Evolutionary conservation across 2,113 vertebrate species (phyloP), one percentile per base, ranked within the genome.

Genomic region (Columbina picui): DNA sequence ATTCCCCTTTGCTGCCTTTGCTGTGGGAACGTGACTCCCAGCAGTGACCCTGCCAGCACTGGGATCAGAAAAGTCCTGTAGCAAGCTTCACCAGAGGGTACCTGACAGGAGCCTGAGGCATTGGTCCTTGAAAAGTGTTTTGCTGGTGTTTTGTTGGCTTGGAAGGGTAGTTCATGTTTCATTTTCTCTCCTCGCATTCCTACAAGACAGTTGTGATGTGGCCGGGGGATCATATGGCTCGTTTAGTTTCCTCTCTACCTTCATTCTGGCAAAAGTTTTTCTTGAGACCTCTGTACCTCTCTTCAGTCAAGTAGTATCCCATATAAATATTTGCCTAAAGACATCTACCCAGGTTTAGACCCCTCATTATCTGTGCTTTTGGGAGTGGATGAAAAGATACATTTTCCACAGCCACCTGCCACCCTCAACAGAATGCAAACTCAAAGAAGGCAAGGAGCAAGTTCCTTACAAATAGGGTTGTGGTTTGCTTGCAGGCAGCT

Each of bases 101-200:
- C 30, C n/a, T 81, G 63, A 70, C 20, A 67, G 32, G 2, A 91
- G 4, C 9, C 34, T 39, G n/a, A 84, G 50, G 64, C 38, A 50
- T 13, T 6, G 1, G 9, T 61, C 75, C 56, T 64, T 67, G 52
- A 56, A 59, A 81, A 78, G 9, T 22, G 4, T 67, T 88, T 47
- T 68, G 19, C 8, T 83, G n/a, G 3, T 45, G 12, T 55, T 81
- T 78, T 52, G 9, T 30, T 87, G 56, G 9, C 52, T 43, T 63
- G 20, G 16, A 13, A 19, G 2, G 26, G 30, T 61, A 0, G 1
- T 45, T 84, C 7, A 4, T 1, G 1, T 45, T 84, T 89, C 32
- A 30, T 84, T 78, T 89, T 94, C 43, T 68, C 14, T 77, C 16
- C 36, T 86, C 12, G 0, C 14, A 38, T 56, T 68, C 43, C 53